Percentiles rank a stretch among this genome's conserved stretches.
Conservation (phyloP, 2,888 invertebrate species). For the Colletes collaris region DNA sequence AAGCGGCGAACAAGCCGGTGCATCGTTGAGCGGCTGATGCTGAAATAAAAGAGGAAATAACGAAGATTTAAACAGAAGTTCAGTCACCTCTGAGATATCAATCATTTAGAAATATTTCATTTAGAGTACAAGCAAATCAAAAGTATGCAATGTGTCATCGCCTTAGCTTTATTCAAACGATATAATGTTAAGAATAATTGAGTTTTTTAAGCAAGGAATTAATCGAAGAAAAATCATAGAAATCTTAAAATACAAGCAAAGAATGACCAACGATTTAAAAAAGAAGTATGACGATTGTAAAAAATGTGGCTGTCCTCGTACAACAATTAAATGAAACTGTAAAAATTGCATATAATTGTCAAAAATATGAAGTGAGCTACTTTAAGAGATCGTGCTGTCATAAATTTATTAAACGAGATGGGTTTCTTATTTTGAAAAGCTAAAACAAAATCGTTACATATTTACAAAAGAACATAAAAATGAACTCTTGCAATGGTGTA, state of each 20-base stretch:
- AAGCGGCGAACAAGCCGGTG: background rate
- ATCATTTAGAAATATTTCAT: too few species aligned
- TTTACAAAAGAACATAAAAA: background rate
- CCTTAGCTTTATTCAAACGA: background rate
- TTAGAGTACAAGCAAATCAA: too few species aligned
- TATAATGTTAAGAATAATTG: background rate
- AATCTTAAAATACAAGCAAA: background rate
- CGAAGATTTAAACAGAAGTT: too few species aligned
- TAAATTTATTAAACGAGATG: constrained; percentile 10
- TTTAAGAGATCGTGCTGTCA: constrained; percentile 3
- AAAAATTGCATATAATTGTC: background rate
- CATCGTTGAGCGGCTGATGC: background rate
- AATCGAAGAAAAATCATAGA: background rate
- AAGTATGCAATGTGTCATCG: too few species aligned
- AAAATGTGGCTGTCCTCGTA: constrained; percentile 9
- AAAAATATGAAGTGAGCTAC: constrained; percentile 11
- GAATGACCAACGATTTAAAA: background rate
- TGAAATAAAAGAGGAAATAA: background rate
- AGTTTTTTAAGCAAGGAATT: background rate
- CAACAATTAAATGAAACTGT: background rate
- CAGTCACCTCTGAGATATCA: too few species aligned
- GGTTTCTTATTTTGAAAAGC: constrained; percentile 11
- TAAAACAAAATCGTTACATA: background rate
- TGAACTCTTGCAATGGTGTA: constrained; percentile 11
- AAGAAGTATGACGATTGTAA: background rate